Conservation (phyloP, 2,797 vertebrate genomes). For the Chloroceryle amazona region DNA sequence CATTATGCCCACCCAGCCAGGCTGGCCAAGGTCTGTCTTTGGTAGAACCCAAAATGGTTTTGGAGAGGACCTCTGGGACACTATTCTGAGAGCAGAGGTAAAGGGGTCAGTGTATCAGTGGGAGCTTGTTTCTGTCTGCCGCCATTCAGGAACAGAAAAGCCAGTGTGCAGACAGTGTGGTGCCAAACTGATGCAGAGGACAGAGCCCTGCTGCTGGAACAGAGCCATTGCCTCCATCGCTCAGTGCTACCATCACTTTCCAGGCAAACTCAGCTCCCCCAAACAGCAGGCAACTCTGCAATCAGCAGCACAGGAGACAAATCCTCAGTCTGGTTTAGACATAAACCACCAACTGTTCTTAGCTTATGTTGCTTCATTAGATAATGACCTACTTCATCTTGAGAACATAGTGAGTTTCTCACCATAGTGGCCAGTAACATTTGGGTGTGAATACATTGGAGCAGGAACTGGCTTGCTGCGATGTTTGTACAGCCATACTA, state of each 20-base stretch:
- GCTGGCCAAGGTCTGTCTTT: not conserved
- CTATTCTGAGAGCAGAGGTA: not conserved
- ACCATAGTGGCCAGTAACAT: not conserved
- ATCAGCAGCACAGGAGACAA: not conserved
- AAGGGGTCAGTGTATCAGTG: slow-evolving; percentile 39
- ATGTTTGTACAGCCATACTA: not conserved
- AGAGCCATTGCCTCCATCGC: not conserved
- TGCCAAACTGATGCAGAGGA: slow-evolving; percentile 61
- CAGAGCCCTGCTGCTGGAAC: slow-evolving; percentile 47
- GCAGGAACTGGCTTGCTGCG: not conserved
- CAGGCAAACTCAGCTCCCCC: not conserved
- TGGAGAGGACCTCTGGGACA: not conserved
- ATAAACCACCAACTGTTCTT: not conserved
- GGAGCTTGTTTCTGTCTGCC: slow-evolving; percentile 8
- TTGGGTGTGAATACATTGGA: not conserved
- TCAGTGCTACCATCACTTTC: not conserved
- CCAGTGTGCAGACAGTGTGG: slow-evolving; percentile 23
- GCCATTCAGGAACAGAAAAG: slow-evolving; percentile 29
- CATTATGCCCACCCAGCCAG: not conserved
- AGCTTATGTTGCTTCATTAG: not conserved
- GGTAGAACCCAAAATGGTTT: not conserved
- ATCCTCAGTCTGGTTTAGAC: not conserved
- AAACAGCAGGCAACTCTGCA: not conserved
- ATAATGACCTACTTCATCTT: not conserved
- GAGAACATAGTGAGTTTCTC: not conserved